Conservation (phyloP, 2,113 vertebrate species). For the Cricetomys ansorgei region DNA sequence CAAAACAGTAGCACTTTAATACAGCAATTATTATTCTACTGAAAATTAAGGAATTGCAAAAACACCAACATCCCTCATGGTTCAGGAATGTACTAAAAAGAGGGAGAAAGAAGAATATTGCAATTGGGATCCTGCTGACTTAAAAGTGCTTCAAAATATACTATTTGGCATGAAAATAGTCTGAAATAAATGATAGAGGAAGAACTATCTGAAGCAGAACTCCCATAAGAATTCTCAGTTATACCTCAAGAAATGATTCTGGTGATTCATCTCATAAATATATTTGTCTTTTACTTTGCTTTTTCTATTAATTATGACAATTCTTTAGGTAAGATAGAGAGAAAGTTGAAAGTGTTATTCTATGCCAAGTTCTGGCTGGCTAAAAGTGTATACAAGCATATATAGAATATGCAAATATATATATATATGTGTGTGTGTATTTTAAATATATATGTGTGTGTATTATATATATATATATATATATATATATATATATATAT, state of each 20-base stretch:
- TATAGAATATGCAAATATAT: no score
- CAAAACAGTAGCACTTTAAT: background rate
- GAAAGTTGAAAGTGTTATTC: background rate
- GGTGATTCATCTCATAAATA: background rate
- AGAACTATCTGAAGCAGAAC: background rate
- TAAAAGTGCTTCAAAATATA: background rate
- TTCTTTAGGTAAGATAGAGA: background rate
- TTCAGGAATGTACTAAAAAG: background rate
- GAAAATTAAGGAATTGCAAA: background rate
- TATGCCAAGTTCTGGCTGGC: background rate
- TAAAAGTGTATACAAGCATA: background rate
- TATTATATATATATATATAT: no score
- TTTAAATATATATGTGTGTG: no score
- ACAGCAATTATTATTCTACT: background rate
- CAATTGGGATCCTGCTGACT: background rate
- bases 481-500: no score
- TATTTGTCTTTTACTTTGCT: background rate
- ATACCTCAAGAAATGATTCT: background rate
- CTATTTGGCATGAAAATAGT: background rate
- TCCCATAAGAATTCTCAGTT: background rate
- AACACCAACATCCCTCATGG: background rate
- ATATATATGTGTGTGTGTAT: background rate
- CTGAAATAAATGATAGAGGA: background rate
- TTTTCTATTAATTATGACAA: background rate
- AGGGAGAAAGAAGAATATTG: background rate